Conservation (phyloP, 2,797 vertebrate genomes). For the Cyprinodon diabolis region DNA sequence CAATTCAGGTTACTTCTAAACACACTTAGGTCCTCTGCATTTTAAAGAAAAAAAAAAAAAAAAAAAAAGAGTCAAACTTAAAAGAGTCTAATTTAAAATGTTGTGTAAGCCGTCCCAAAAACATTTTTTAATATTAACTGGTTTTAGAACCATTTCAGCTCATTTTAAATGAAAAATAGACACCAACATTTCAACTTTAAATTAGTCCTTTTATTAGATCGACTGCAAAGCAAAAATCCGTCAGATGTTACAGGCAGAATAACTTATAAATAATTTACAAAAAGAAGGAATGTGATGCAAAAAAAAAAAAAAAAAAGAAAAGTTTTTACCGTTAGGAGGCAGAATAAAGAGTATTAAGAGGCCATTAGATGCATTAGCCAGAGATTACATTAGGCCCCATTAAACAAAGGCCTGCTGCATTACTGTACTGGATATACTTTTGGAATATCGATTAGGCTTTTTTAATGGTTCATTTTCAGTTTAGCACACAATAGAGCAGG, state of each 20-base stretch:
- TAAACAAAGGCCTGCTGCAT: conserved; percentile 39
- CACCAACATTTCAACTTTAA: background rate
- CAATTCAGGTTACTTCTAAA: too few relatives aligned
- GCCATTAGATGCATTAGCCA: conserved; percentile 14
- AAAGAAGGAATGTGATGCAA: conserved; percentile 1
- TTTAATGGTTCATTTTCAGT: conserved; percentile 37
- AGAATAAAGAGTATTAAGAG: conserved; percentile 15
- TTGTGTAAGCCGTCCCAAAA: too few relatives aligned
- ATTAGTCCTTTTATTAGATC: too few relatives aligned
- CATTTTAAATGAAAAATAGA: background rate
- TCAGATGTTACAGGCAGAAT: background rate
- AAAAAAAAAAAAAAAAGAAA: background rate
- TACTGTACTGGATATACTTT: conserved; percentile 18
- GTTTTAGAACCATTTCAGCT: background rate
- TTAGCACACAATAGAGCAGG: conserved; percentile 21
- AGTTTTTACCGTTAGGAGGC: background rate
- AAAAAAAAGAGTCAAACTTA: too few relatives aligned
- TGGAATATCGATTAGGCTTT: conserved; percentile 49
- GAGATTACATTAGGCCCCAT: conserved; percentile 29
- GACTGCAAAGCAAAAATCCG: background rate
- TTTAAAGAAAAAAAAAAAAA: too few relatives aligned
- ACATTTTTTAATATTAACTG: too few relatives aligned
- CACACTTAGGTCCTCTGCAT: too few relatives aligned
- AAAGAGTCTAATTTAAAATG: too few relatives aligned
- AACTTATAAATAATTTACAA: background rate